Evolutionary conservation across 1,140 invertebrate species (phyloP), one percentile per base, ranked within the genome.

Genomic region (Charaxes varanes): DNA sequence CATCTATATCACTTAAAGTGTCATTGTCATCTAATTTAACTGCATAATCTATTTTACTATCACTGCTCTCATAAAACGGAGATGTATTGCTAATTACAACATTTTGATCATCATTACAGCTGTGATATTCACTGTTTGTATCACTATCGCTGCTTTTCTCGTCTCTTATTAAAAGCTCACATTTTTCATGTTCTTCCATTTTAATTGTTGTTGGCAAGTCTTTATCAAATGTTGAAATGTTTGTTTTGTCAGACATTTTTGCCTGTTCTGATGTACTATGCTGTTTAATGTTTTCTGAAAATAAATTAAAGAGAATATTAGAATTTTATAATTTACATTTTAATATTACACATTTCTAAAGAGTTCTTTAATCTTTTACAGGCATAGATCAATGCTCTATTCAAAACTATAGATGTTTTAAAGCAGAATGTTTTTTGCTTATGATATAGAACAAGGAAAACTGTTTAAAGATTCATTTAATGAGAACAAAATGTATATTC

Each of bases 1-100:
- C 84, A 47, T 85, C 84, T 53, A 83, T 80, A 46, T 85, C 82
- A 70, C 79, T 81, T 57, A 84, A 58, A 27, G 80, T 80, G 61
- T 85, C 80, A 64, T 69, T 79, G 45, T 85, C 81, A 47, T 79
- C 74, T 68, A 69, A 68, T 69, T 78, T 84, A 54, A 78, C 60
- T 53, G 76, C 74, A 59, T 69, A 83, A 62, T 80, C 68, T 70
- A 73, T 54, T 62, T 80, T 79, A 69, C 73, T 70, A 64, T 80
- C 64, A 77, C 73, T 72, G 43, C 68, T 73, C 70, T 78, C 71
- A 78, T 83, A 77, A 74, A 84, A 79, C 65, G 77, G 76, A 83
- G 76, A 80, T 55, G 55, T 72, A 48, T 48, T 68, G 53, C 53
- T 68, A 58, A 56, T 70, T 54, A 62, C 48, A 62, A 69, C 60